A percentile compares a stretch with the other conserved stretches of the same genome.
phyloP scores from a whole-genome alignment of 1,140 invertebrate genomes.

The Drosophila teissieri region DNA sequence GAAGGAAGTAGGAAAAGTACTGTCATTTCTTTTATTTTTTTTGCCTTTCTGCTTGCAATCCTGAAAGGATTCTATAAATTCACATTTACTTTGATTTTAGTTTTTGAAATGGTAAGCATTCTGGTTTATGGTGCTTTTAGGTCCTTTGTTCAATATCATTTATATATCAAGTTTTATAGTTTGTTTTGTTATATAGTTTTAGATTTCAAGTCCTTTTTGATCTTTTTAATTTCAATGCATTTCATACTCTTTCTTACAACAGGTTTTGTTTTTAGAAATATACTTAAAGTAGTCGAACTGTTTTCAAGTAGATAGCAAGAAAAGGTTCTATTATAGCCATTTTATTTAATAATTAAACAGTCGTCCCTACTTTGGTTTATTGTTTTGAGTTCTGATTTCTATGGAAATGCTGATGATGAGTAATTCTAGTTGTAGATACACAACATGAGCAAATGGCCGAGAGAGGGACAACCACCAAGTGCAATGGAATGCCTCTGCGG shows the following conservation, averaged over 20 bases:
- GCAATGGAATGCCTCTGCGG: slow-evolving; percentile 8
- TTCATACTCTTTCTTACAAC: background rate
- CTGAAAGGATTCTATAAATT: slow-evolving; percentile 8
- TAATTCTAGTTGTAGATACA: slow-evolving; percentile 37
- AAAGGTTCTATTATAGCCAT: background rate
- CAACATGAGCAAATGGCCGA: slow-evolving; percentile 1
- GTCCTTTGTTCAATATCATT: background rate
- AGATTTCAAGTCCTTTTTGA: background rate
- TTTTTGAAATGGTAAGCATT: background rate
- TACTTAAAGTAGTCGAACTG: too few species aligned
- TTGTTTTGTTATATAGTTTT: background rate
- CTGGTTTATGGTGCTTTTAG: background rate
- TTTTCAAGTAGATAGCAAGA: too few species aligned
- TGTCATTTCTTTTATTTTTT: slow-evolving; percentile 2
- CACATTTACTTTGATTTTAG: slow-evolving; percentile 19
- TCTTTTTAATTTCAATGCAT: too few species aligned
- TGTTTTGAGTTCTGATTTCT: slow-evolving; percentile 46
- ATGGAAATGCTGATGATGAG: slow-evolving; percentile 44
- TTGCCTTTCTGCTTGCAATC: slow-evolving; percentile 33
- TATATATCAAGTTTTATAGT: too few species aligned
- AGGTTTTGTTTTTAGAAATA: background rate
- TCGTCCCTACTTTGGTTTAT: background rate
- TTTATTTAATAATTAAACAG: slow-evolving; percentile 15
- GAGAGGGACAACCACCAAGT: background rate
- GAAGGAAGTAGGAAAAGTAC: slow-evolving; percentile 22